phyloP scores from a whole-genome alignment of 2,797 vertebrate species.

The Lateolabrax maculatus region DNA sequence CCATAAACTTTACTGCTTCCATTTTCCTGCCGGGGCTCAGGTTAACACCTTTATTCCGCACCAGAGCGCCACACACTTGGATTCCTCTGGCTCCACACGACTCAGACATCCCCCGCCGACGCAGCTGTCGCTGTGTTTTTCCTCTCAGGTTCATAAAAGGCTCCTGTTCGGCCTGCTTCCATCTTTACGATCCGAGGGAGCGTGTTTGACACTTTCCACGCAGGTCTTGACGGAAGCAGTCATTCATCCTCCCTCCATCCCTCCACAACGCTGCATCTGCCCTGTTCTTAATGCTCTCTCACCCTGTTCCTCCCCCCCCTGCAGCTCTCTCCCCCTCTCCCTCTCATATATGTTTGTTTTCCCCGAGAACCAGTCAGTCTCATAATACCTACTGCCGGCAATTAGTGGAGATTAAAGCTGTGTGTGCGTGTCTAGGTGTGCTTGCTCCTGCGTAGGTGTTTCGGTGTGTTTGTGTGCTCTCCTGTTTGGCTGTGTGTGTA shows the following conservation, averaged over 20 bases:
- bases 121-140: slow-evolving; percentile 62
- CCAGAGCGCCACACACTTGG: slow-evolving; percentile 26
- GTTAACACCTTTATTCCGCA: slow-evolving; percentile 40
- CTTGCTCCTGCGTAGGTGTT: slow-evolving; percentile 1
- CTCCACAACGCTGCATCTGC: slow-evolving; percentile 22
- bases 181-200: slow-evolving; percentile 54
- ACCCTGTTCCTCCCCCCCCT: background rate
- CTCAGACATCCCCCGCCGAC: slow-evolving; percentile 59
- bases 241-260: slow-evolving; percentile 26
- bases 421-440: slow-evolving; percentile 4
- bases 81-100: slow-evolving; percentile 66
- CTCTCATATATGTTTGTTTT: slow-evolving; percentile 44
- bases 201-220: slow-evolving; percentile 55
- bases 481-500: too few species aligned
- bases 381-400: slow-evolving; percentile 30
- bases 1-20: slow-evolving; percentile 57
- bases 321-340: too few species aligned
- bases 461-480: slow-evolving; percentile 6
- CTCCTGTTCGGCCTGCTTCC: slow-evolving; percentile 40
- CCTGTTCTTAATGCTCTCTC: slow-evolving; percentile 12
- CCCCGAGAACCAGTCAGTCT: slow-evolving; percentile 37
- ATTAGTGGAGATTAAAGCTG: slow-evolving; percentile 57
- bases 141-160: slow-evolving; percentile 59
- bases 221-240: slow-evolving; percentile 30
- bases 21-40: slow-evolving; percentile 27